A percentile compares a stretch with the other conserved stretches of the same genome.
These are phyloP conservation scores for Herminia tarsipennalis DNA, from an alignment of 2,888 invertebrate genomes.

Conservation along the genomic window DNA sequence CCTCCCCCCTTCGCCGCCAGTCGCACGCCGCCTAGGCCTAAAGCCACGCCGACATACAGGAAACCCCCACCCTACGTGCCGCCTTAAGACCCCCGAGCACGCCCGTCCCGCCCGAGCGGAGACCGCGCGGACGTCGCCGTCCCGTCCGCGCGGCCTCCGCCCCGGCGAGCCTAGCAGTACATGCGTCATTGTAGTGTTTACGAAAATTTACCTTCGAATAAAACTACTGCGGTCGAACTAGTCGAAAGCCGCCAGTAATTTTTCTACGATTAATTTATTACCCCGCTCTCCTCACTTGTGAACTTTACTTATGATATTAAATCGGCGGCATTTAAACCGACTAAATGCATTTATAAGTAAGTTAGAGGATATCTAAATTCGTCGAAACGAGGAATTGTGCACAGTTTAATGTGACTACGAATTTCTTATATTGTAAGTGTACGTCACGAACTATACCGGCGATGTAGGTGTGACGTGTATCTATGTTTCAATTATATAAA, in stretches of 20 bases:
- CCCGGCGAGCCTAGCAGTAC: too few species aligned
- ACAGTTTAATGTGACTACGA: conserved; percentile 72
- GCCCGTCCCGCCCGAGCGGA: too few species aligned
- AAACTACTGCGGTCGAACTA: conserved; percentile 34
- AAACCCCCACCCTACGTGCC: conserved; percentile 99
- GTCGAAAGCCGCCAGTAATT: conserved; percentile 36
- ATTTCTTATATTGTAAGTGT: conserved; percentile 64
- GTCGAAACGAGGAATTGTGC: conserved; percentile 79
- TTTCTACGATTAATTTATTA: conserved; percentile 38
- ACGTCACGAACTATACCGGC: conserved; percentile 54
- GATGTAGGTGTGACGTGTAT: conserved; percentile 48
- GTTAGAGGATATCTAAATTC: conserved; percentile 50
- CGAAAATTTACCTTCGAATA: conserved; percentile 26
- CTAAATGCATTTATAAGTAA: conserved; percentile 44
- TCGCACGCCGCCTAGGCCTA: conserved; percentile 92
- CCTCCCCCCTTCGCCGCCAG: conserved; percentile 93
- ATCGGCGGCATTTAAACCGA: conserved; percentile 24
- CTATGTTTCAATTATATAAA: conserved; percentile 69
- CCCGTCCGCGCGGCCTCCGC: too few species aligned
- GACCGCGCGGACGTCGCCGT: too few species aligned
- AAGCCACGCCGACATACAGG: conserved; percentile 95
- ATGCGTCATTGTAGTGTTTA: conserved; percentile 25
- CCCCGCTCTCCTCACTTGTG: conserved; percentile 23
- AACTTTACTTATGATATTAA: conserved; percentile 24
- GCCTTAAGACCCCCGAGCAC: conserved; percentile 89